phyloP scores from a whole-genome alignment of 2,113 vertebrate genomes.

The Nothobranchius kuhntae region DNA sequence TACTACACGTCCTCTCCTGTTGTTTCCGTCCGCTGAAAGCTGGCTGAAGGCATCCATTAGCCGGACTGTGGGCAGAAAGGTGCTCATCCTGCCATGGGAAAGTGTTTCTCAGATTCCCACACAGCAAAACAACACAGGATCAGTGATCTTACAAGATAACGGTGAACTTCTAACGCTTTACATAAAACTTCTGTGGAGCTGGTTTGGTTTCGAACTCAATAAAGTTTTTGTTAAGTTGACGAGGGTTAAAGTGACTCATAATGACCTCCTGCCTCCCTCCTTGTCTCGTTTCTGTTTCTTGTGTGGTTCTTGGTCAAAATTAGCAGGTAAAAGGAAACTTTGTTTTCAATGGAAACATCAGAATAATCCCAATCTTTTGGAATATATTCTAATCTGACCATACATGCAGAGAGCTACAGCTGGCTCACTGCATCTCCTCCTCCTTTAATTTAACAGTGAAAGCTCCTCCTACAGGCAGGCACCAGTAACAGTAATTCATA shows the following conservation, averaged over 20 bases:
- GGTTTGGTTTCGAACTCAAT: constrained; percentile 74
- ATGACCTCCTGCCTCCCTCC: too few relatives aligned
- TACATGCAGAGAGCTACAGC: neutral
- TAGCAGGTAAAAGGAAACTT: neutral
- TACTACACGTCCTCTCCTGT: constrained; percentile 61
- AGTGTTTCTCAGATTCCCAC: constrained; percentile 57
- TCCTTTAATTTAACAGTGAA: constrained; percentile 56
- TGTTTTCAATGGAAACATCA: neutral
- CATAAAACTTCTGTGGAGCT: constrained; percentile 52
- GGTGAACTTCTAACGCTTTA: constrained; percentile 28
- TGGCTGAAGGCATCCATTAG: constrained; percentile 67
- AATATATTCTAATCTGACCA: neutral
- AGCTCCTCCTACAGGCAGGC: constrained; percentile 73
- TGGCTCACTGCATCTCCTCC: neutral
- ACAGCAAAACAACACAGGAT: constrained; percentile 45
- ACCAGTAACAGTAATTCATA: constrained; percentile 19
- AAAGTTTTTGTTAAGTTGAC: constrained; percentile 39
- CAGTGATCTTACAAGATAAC: constrained; percentile 40
- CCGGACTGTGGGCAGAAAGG: constrained; percentile 44
- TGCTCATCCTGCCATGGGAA: constrained; percentile 64
- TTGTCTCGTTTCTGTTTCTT: too few relatives aligned
- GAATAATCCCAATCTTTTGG: neutral
- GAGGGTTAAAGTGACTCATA: too few relatives aligned
- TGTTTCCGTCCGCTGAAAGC: constrained; percentile 67
- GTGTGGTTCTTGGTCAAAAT: neutral